Evolutionary conservation across 1,140 invertebrate species (phyloP).

Genomic region (Nasonia longicornis): DNA sequence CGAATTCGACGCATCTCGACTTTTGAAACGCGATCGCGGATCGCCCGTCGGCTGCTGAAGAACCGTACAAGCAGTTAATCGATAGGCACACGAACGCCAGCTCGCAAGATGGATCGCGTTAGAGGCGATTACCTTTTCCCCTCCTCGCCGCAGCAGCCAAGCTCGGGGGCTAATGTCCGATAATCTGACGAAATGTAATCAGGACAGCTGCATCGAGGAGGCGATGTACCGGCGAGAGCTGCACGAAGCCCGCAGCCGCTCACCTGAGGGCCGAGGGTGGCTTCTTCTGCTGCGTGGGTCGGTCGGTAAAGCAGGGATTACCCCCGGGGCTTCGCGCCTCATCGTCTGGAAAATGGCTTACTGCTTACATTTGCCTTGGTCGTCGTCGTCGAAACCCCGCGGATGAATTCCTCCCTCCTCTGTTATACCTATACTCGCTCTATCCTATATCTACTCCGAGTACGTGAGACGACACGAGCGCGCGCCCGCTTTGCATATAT

Average conservation of each 20-base stretch:
- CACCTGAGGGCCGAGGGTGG: conserved; percentile 64
- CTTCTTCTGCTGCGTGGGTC: conserved; percentile 54
- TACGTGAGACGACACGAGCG: not conserved
- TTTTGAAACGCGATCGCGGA: not conserved
- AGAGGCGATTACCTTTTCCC: conserved; percentile 19
- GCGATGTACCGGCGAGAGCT: not conserved
- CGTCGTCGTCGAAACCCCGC: conserved; percentile 35
- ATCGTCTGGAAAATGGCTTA: conserved; percentile 72
- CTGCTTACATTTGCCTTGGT: conserved; percentile 63
- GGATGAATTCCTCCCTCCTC: not conserved
- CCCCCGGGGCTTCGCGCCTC: conserved; percentile 68
- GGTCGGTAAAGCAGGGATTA: conserved; percentile 68
- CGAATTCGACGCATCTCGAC: not conserved
- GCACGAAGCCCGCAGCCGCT: conserved; percentile 59
- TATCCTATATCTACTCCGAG: not conserved
- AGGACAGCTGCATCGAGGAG: conserved; percentile 33
- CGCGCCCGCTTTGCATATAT: conserved; percentile 1
- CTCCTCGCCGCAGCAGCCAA: not conserved
- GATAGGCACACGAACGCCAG: not conserved
- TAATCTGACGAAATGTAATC: conserved; percentile 43
- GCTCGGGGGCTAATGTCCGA: conserved; percentile 33
- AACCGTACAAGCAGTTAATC: not conserved
- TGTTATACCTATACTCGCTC: not conserved
- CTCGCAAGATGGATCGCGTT: conserved; percentile 32
- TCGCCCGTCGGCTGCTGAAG: not conserved